Evolutionary conservation across 2,797 vertebrate genomes (phyloP).

Genomic region (Muscicapa striata): DNA sequence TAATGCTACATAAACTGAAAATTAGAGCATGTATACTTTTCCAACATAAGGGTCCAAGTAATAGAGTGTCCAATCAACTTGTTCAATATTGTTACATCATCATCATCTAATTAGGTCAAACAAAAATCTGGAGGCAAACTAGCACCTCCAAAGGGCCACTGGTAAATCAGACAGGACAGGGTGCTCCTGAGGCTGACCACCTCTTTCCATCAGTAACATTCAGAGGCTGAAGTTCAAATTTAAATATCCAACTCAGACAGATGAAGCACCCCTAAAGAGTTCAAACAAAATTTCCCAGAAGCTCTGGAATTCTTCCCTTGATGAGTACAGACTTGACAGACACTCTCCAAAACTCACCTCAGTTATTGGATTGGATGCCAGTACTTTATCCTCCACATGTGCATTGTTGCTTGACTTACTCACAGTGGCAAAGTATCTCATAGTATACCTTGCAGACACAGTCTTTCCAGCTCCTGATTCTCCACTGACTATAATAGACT

Average conservation of each 20-base stretch:
- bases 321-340: background rate
- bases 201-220: background rate
- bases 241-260: background rate
- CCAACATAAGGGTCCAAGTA: background rate
- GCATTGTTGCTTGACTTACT: constrained; percentile 91
- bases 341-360: constrained; percentile 80
- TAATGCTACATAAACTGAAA: background rate
- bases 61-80: background rate
- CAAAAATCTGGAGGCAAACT: background rate
- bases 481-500: constrained; percentile 97
- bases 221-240: background rate
- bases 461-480: constrained; percentile 98
- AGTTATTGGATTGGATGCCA: constrained; percentile 96
- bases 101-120: background rate
- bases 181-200: background rate
- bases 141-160: background rate
- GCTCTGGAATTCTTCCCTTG: background rate
- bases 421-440: constrained; percentile 97
- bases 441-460: constrained; percentile 93
- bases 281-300: background rate
- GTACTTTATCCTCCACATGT: constrained; percentile 92
- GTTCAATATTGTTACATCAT: background rate
- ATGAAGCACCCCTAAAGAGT: background rate
- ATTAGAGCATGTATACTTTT: background rate
- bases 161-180: background rate